phyloP scores from a whole-genome alignment of 1,140 invertebrate genomes.

The Brachionus angularis region DNA sequence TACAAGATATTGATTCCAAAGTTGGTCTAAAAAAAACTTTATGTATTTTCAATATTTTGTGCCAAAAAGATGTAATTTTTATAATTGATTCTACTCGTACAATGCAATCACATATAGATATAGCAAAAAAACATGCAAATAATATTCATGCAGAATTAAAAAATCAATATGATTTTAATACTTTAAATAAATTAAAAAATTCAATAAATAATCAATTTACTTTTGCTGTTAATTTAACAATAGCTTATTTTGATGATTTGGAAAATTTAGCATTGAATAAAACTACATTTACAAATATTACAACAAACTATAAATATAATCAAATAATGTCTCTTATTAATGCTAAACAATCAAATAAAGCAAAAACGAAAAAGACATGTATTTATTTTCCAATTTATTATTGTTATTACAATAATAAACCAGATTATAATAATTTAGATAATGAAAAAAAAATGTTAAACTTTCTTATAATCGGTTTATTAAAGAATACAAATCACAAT shows the following conservation, averaged over 20 bases:
- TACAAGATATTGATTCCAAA: not conserved
- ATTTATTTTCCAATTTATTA: not conserved
- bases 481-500: not conserved
- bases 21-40: not conserved
- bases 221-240: not conserved
- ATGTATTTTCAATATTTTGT: not conserved
- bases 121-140: not conserved
- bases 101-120: not conserved
- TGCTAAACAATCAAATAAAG: not conserved
- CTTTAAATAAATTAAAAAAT: too few relatives aligned
- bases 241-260: not conserved
- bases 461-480: not conserved
- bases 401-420: not conserved
- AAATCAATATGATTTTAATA: too few relatives aligned
- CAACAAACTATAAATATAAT: not conserved
- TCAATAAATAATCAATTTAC: too few relatives aligned
- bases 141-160: too few relatives aligned
- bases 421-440: not conserved
- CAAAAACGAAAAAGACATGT: not conserved
- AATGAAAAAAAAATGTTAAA: not conserved
- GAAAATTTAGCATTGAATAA: too few relatives aligned
- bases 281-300: slow-evolving; percentile 1
- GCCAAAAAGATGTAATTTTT: not conserved
- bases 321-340: not conserved
- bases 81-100: not conserved